phyloP scores from a whole-genome alignment of 2,888 invertebrate genomes.

The Microdon myrmicae region DNA sequence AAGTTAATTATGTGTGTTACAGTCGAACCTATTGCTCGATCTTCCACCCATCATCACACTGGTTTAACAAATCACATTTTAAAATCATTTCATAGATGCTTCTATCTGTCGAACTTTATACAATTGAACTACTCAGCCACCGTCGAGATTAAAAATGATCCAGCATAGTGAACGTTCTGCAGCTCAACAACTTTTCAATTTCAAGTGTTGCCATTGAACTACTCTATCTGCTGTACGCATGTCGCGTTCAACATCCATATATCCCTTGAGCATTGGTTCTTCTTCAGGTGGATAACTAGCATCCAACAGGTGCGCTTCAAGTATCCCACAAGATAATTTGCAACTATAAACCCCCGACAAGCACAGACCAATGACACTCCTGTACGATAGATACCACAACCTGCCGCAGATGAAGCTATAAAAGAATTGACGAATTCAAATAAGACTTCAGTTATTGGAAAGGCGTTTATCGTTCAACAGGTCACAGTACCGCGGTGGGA shows the following conservation, averaged over 20 bases:
- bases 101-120: too few species aligned
- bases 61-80: too few species aligned
- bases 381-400: constrained; percentile 10
- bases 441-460: constrained; percentile 49
- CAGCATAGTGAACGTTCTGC: too few species aligned
- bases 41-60: too few species aligned
- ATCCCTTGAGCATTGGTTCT: constrained; percentile 4
- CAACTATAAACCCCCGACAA: constrained; percentile 1
- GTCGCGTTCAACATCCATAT: constrained; percentile 19
- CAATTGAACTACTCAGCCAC: too few species aligned
- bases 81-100: too few species aligned
- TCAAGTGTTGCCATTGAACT: constrained; percentile 30
- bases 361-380: constrained; percentile 20
- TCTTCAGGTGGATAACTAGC: constrained; percentile 19
- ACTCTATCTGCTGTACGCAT: constrained; percentile 32
- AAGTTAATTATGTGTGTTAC: too few species aligned
- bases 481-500: constrained; percentile 9
- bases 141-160: too few species aligned
- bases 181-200: too few species aligned
- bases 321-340: constrained; percentile 1
- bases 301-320: constrained; percentile 35
- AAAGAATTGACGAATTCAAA: constrained; percentile 50
- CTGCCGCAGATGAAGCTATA: constrained; percentile 41
- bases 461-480: constrained; percentile 42
- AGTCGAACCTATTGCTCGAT: too few species aligned